Percentiles rank a stretch among this genome's conserved stretches.
Conservation (phyloP, 2,113 vertebrate species). For the Castor canadensis region DNA sequence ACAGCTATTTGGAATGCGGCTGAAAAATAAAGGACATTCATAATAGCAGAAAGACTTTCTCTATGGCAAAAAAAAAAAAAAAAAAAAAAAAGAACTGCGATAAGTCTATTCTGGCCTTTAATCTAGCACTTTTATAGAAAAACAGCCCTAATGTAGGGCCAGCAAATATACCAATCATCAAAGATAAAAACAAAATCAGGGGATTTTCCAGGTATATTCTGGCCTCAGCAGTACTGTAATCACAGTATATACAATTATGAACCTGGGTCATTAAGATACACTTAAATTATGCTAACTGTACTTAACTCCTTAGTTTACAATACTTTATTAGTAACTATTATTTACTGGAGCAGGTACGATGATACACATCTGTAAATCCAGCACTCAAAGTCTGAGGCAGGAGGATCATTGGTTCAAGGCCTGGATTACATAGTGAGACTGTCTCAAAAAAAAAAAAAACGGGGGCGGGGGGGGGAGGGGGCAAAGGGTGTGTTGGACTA, state of each 20-base stretch:
- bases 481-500: neutral
- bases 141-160: neutral
- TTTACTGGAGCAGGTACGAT: too few relatives aligned
- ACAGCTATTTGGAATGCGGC: neutral
- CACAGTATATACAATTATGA: constrained; percentile 12
- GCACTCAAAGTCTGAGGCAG: too few relatives aligned
- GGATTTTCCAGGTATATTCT: neutral
- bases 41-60: neutral
- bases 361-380: too few relatives aligned
- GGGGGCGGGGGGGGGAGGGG: too few relatives aligned
- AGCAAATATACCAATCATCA: neutral
- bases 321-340: neutral
- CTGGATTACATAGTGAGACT: too few relatives aligned
- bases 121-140: neutral
- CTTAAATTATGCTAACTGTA: neutral
- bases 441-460: neutral
- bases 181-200: constrained; percentile 33
- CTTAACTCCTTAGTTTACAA: neutral
- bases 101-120: neutral
- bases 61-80: neutral
- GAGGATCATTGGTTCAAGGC: too few relatives aligned
- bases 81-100: too few relatives aligned
- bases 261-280: neutral
- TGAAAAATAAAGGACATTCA: constrained; percentile 20
- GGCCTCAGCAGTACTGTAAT: neutral